Conservation (phyloP, 2,113 vertebrate species). For the Microtus pennsylvanicus region DNA sequence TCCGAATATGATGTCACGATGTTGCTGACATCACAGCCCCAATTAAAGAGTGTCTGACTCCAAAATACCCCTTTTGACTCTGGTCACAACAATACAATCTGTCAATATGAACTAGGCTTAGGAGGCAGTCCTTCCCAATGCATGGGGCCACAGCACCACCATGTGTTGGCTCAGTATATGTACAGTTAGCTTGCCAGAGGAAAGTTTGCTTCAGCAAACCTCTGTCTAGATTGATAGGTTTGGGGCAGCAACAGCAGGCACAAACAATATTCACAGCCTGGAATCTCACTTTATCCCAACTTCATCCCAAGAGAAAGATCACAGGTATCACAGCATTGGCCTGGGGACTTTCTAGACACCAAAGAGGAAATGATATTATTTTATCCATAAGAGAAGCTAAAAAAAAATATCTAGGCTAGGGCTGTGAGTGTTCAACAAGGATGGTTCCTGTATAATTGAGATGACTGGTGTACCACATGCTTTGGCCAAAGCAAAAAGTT, state of each 20-base stretch:
- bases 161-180: not conserved
- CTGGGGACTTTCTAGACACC: not conserved
- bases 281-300: too few relatives aligned
- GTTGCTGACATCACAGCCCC: not conserved
- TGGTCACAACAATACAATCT: fast-evolving
- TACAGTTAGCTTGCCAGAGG: fast-evolving
- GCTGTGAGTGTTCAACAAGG: fast-evolving
- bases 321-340: not conserved
- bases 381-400: not conserved
- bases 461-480: not conserved
- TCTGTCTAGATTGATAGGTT: fast-evolving
- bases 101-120: fast-evolving
- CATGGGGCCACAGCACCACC: slow-evolving; percentile 54
- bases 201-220: fast-evolving
- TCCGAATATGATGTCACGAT: not conserved
- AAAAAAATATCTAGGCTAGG: not conserved
- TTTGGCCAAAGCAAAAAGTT: not conserved
- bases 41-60: not conserved
- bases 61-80: not conserved
- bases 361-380: not conserved
- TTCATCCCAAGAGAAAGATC: not conserved
- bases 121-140: fast-evolving
- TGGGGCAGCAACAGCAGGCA: fast-evolving
- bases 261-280: fast-evolving
- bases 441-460: not conserved